Conservation (phyloP, 2,888 invertebrate genomes). For the Eustalomyia histrio region DNA sequence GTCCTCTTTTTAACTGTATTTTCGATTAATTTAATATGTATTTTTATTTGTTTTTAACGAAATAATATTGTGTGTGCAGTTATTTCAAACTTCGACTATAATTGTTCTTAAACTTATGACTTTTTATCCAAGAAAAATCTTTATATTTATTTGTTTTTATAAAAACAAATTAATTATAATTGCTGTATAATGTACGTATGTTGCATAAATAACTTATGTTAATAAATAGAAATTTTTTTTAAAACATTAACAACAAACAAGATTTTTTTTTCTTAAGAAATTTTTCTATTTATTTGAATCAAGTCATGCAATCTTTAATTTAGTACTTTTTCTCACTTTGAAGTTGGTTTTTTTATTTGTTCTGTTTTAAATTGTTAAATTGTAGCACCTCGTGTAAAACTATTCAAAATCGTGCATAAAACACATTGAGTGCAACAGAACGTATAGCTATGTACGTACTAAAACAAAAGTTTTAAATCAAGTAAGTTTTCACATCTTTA, state of each 20-base stretch:
- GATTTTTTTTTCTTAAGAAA: constrained; percentile 28
- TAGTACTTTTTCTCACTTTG: constrained; percentile 20
- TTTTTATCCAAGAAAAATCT: not conserved
- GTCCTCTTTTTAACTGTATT: too few species aligned
- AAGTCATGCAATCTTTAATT: constrained; percentile 53
- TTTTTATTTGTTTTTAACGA: too few species aligned
- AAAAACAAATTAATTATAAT: constrained; percentile 25
- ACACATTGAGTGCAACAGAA: not conserved
- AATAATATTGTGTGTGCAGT: too few species aligned
- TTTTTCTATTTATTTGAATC: constrained; percentile 17
- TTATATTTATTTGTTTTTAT: not conserved
- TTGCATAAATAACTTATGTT: constrained; percentile 43
- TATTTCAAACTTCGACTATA: not conserved
- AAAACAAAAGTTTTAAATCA: constrained; percentile 30
- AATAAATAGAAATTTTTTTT: constrained; percentile 1
- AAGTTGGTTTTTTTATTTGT: constrained; percentile 1
- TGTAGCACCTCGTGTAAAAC: constrained; percentile 36
- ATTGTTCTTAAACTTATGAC: not conserved
- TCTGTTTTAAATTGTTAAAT: constrained; percentile 20
- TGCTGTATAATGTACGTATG: constrained; percentile 43
- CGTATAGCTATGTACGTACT: not conserved
- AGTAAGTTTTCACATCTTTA: not conserved
- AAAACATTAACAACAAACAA: not conserved
- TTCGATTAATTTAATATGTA: too few species aligned
- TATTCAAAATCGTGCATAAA: constrained; percentile 20